phyloP scores from a whole-genome alignment of 2,113 vertebrate species.

The Cacatua alba region DNA sequence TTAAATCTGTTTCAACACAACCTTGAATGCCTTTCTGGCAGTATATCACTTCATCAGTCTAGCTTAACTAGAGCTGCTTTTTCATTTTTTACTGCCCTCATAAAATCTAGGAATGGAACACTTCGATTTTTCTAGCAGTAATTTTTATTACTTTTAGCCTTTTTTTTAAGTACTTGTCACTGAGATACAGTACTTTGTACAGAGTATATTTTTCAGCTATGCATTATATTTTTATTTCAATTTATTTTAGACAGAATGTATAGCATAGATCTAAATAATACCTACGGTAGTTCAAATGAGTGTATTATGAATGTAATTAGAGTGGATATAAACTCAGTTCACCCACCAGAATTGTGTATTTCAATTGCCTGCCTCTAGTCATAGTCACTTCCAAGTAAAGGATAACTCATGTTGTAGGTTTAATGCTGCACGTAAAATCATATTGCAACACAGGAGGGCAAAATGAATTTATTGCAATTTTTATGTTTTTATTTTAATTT shows the following conservation, averaged over 20 bases:
- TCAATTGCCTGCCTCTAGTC: background rate
- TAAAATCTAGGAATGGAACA: slow-evolving; percentile 72
- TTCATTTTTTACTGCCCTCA: slow-evolving; percentile 63
- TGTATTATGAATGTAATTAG: slow-evolving; percentile 48
- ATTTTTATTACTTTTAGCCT: slow-evolving; percentile 74
- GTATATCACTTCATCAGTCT: slow-evolving; percentile 70
- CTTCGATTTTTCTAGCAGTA: slow-evolving; percentile 74
- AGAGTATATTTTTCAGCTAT: slow-evolving; percentile 64
- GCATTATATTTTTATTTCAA: slow-evolving; percentile 75
- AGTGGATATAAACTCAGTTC: slow-evolving; percentile 26
- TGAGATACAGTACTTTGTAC: slow-evolving; percentile 40
- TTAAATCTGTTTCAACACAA: slow-evolving; percentile 70
- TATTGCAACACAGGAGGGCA: slow-evolving; percentile 5
- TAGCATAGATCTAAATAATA: slow-evolving; percentile 68
- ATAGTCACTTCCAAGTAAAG: background rate
- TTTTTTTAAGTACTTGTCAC: slow-evolving; percentile 68
- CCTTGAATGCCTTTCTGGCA: slow-evolving; percentile 61
- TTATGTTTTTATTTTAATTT: slow-evolving; percentile 55
- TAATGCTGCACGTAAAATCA: slow-evolving; percentile 56
- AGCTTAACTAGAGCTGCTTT: slow-evolving; percentile 71
- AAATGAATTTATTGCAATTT: slow-evolving; percentile 32
- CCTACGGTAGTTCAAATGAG: slow-evolving; percentile 8
- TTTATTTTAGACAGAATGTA: slow-evolving; percentile 70
- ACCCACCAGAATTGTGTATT: slow-evolving; percentile 10
- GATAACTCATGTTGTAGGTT: slow-evolving; percentile 51